phyloP scores from a whole-genome alignment of 2,888 invertebrate species.

The Drosophila kanekoi region DNA sequence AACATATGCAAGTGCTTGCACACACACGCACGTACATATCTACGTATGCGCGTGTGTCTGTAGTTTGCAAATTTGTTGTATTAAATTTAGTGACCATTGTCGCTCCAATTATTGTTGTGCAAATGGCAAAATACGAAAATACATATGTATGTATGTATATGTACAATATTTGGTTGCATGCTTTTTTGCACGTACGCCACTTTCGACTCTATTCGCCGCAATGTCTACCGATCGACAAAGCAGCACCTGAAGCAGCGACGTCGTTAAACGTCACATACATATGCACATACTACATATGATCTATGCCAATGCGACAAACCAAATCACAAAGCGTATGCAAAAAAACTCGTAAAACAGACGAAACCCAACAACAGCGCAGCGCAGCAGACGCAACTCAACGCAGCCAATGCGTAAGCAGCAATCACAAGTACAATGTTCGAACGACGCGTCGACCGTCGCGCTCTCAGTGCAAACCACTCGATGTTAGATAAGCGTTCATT shows the following conservation, averaged over 20 bases:
- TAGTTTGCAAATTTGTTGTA: conserved; percentile 28
- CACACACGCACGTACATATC: background rate
- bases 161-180: conserved; percentile 79
- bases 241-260: conserved; percentile 22
- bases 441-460: background rate
- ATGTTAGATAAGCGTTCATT: conserved; percentile 45
- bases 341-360: conserved; percentile 1
- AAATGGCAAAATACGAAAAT: conserved; percentile 26
- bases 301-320: conserved; percentile 43
- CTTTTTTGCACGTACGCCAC: conserved; percentile 85
- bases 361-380: conserved; percentile 9
- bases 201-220: conserved; percentile 55
- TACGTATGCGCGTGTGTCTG: conserved; percentile 6
- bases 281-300: conserved; percentile 12
- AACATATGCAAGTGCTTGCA: conserved; percentile 2
- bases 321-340: conserved; percentile 22
- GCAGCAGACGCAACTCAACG: background rate
- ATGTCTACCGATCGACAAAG: conserved; percentile 30
- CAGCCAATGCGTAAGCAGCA: conserved; percentile 35
- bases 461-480: conserved; percentile 34
- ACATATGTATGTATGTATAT: conserved; percentile 7
- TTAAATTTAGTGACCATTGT: conserved; percentile 42
- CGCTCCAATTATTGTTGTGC: conserved; percentile 46
- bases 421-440: conserved; percentile 6
- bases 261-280: conserved; percentile 11